These are phyloP conservation scores for Kryphioiulus occultus DNA, from an alignment of 2,888 invertebrate genomes.

Conservation along the genomic window DNA sequence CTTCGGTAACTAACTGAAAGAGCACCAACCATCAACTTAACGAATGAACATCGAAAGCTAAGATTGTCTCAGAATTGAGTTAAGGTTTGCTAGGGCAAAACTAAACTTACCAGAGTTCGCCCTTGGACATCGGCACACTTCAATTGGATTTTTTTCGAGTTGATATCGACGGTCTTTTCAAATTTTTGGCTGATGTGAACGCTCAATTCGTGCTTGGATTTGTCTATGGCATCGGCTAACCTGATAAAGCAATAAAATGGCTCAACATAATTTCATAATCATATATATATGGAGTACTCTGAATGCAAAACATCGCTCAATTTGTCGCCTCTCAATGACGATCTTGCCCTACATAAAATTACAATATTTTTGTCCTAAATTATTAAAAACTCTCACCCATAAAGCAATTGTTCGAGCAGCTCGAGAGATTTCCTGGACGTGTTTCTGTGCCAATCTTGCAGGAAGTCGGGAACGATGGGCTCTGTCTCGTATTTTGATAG, in stretches of 20 bases:
- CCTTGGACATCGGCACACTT: conserved; percentile 53
- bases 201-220: conserved; percentile 50
- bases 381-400: conserved; percentile 54
- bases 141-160: conserved; percentile 56
- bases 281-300: too few species aligned
- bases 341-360: too few species aligned
- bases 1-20: conserved; percentile 52
- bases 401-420: conserved; percentile 54
- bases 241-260: conserved; percentile 45
- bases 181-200: conserved; percentile 52
- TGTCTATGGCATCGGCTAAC: conserved; percentile 54
- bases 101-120: conserved; percentile 52
- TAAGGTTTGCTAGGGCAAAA: too few species aligned
- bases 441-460: conserved; percentile 53
- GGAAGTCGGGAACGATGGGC: conserved; percentile 52
- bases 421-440: conserved; percentile 48
- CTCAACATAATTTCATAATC: too few species aligned
- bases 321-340: too few species aligned
- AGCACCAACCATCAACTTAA: neutral
- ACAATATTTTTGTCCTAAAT: too few species aligned
- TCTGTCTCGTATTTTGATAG: conserved; percentile 51
- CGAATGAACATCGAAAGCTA: too few species aligned
- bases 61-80: too few species aligned
- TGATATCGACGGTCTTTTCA: conserved; percentile 53
- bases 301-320: too few species aligned